phyloP scores from a whole-genome alignment of 1,140 invertebrate species.

The Diorhabda sublineata region DNA sequence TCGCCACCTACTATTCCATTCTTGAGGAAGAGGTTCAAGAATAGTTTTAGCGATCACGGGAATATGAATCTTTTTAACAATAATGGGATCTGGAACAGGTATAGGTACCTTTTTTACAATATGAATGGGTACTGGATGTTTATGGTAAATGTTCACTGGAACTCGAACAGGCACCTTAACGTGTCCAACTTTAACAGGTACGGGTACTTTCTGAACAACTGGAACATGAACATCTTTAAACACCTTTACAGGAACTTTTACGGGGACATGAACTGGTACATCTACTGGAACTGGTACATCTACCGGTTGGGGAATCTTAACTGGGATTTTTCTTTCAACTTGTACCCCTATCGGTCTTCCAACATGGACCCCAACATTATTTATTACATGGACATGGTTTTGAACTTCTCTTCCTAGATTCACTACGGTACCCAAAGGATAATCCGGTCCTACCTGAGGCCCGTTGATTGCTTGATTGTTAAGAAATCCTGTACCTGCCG shows the following conservation, averaged over 20 bases:
- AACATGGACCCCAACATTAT: slow-evolving; percentile 33
- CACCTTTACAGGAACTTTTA: slow-evolving; percentile 50
- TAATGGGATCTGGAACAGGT: not conserved
- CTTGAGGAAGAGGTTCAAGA: not conserved
- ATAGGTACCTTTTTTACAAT: not conserved
- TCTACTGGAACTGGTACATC: slow-evolving; percentile 33
- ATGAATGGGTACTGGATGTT: not conserved
- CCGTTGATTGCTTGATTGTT: not conserved
- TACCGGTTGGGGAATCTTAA: slow-evolving; percentile 39
- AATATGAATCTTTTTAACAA: not conserved
- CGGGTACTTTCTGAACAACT: slow-evolving; percentile 16
- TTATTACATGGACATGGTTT: slow-evolving; percentile 35
- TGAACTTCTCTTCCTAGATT: slow-evolving; percentile 32
- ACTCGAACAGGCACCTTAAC: slow-evolving; percentile 30
- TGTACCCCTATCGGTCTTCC: slow-evolving; percentile 33
- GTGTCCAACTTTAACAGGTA: slow-evolving; percentile 26
- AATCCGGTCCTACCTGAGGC: not conserved
- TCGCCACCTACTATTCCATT: not conserved
- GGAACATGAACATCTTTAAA: slow-evolving; percentile 33
- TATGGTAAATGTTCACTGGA: slow-evolving; percentile 29
- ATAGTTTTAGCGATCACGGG: not conserved
- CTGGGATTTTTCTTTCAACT: slow-evolving; percentile 35
- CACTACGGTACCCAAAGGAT: slow-evolving; percentile 24
- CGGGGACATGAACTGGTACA: slow-evolving; percentile 31
- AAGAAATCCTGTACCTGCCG: slow-evolving; percentile 10